Conservation (phyloP, 2,888 invertebrate species). For the Pheosia tremula region DNA sequence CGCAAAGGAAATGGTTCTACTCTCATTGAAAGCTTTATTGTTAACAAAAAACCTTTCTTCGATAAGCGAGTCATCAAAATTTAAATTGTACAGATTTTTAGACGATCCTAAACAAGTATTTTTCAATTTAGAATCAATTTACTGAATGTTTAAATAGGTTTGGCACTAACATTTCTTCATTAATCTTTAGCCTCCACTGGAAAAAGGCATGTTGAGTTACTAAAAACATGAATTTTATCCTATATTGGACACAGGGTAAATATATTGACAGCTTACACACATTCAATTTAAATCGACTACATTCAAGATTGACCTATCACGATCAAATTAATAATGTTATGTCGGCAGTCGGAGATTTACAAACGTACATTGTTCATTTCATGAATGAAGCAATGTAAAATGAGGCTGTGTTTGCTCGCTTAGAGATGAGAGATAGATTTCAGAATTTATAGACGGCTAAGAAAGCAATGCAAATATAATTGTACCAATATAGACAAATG, state of each 20-base stretch:
- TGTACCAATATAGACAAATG: too few relatives aligned
- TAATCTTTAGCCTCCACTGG: neutral
- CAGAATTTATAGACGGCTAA: neutral
- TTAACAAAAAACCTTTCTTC: too few relatives aligned
- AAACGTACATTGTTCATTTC: neutral
- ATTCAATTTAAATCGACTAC: neutral
- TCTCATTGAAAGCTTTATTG: too few relatives aligned
- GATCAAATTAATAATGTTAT: constrained; percentile 7
- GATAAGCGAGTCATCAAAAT: too few relatives aligned
- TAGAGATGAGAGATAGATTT: neutral
- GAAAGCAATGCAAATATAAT: too few relatives aligned
- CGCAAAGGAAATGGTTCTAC: too few relatives aligned
- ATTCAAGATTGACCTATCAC: constrained; percentile 6
- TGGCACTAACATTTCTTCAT: too few relatives aligned
- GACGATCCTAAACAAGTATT: too few relatives aligned
- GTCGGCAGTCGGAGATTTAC: neutral
- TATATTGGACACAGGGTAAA: neutral
- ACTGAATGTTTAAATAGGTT: too few relatives aligned
- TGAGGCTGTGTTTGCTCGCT: neutral
- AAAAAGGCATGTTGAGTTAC: neutral
- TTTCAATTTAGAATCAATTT: too few relatives aligned
- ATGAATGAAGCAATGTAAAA: neutral
- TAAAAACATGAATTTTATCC: too few relatives aligned
- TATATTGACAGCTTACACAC: constrained; percentile 2
- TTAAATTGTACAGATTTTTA: too few relatives aligned